Percentiles rank a stretch among this genome's conserved stretches.
Conservation (phyloP, 2,888 invertebrate species). For the Parnassius orleans region DNA sequence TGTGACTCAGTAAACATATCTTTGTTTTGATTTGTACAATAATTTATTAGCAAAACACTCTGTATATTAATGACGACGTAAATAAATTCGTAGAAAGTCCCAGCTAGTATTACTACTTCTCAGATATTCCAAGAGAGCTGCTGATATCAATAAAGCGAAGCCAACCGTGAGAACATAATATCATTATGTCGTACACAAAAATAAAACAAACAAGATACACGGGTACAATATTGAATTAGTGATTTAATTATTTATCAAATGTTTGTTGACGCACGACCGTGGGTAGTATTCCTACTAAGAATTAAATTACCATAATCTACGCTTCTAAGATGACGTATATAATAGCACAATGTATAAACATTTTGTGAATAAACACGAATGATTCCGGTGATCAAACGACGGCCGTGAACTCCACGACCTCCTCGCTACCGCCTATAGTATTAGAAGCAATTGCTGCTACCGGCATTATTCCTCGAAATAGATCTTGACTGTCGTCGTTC, state of each 20-base stretch:
- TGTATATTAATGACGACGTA: constrained; percentile 1
- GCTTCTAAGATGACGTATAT: constrained; percentile 46
- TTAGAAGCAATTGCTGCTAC: constrained; percentile 45
- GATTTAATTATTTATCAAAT: constrained; percentile 17
- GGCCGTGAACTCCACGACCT: constrained; percentile 63
- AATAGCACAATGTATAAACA: constrained; percentile 46
- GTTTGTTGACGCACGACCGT: constrained; percentile 27
- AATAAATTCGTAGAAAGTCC: constrained; percentile 24
- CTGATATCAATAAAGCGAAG: constrained; percentile 8
- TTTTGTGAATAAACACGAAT: constrained; percentile 48
- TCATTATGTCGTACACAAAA: constrained; percentile 2
- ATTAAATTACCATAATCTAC: constrained; percentile 45
- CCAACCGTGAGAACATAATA: constrained; percentile 13
- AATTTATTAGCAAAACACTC: constrained; percentile 13
- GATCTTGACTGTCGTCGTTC: constrained; percentile 33
- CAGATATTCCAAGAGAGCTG: constrained; percentile 14
- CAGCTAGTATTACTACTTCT: constrained; percentile 21
- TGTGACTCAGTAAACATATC: constrained; percentile 5
- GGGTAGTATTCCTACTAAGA: constrained; percentile 37
- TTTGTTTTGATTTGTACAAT: not conserved
- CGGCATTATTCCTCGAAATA: constrained; percentile 42
- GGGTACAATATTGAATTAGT: not conserved
- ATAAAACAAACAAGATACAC: constrained; percentile 8
- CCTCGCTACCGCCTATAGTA: constrained; percentile 42
- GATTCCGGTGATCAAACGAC: constrained; percentile 42